phyloP scores from a whole-genome alignment of 64 coral and sea anemone species.

The Pachyseris speciosa region DNA sequence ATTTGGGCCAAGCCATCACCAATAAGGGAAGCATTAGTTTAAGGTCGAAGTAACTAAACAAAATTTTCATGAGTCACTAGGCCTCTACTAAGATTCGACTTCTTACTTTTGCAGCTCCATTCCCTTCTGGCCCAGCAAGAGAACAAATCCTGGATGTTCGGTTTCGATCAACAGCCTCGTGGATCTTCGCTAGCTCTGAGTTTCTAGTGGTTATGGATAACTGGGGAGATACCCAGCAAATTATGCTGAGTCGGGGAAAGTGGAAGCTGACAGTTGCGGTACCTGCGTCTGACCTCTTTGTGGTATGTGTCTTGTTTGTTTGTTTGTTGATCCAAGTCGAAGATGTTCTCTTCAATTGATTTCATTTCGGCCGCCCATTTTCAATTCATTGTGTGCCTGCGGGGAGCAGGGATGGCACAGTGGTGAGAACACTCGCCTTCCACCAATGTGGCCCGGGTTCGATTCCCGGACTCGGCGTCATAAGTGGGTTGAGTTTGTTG shows the following conservation, averaged over 20 bases:
- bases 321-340: background rate
- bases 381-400: too few species aligned
- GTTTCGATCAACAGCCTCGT: slow-evolving; percentile 83
- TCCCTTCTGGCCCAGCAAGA: slow-evolving; percentile 60
- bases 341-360: too few species aligned
- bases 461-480: too few species aligned
- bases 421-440: too few species aligned
- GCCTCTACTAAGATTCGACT: too few species aligned
- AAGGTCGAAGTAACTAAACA: too few species aligned
- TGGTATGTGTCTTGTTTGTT: slow-evolving; percentile 60
- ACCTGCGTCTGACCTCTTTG: slow-evolving; percentile 68
- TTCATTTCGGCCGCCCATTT: too few species aligned
- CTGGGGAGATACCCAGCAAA: slow-evolving; percentile 50
- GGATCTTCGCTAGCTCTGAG: slow-evolving; percentile 48
- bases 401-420: too few species aligned
- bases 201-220: slow-evolving; percentile 72
- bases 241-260: slow-evolving; percentile 87
- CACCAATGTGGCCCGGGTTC: too few species aligned
- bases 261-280: slow-evolving; percentile 87
- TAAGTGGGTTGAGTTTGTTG: too few species aligned
- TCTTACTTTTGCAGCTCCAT: slow-evolving; percentile 52
- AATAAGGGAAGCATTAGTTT: too few species aligned
- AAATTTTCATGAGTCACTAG: background rate
- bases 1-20: too few species aligned
- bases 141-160: slow-evolving; percentile 57